Base-by-base conservation (phyloP, 2,797 vertebrate species). In the Taeniopygia guttata region DNA sequence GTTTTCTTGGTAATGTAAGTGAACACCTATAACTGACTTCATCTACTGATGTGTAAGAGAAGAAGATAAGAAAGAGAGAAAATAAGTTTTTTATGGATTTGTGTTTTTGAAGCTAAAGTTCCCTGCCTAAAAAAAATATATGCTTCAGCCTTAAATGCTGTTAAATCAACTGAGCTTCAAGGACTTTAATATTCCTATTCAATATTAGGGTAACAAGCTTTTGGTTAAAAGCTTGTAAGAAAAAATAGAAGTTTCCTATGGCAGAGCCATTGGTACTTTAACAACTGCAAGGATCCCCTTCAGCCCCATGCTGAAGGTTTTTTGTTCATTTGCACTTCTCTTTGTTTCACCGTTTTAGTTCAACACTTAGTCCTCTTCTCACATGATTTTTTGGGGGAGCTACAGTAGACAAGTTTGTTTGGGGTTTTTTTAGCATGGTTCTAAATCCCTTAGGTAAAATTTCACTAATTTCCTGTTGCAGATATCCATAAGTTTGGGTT, bases 1-100 rank as follows among this genome's bases (percentile, higher is more conserved):
- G 40, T 60, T 56, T 92, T 94, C 87, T 94, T 92, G 22, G 36
- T 87, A 96, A 93, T 29, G 20, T 46, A 92, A 87, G 68, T 51
- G 67, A 87, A 58, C 58, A 91, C 26, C 32, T 87, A 69, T 49
- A 22, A 49, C 36, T 94, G 68, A 84, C 32, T 90, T 96, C 13
- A 91, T 54, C 59, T 59, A 64, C 46, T 70, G 29, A 88, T 94
- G 7, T 70, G 36, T 52, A 78, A 86, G 27, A 81, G 52, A 89
- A 91, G 58, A 75, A 85, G 46, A 81, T 51, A 73, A 82, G 46
- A 69, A 66, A 60, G 13, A 58, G 26, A 76, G 16, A 51, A 55
- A 77, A 60, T 13, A 32, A 46, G 1, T 2, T 75, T 84, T 79
- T 72, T 10, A 68, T 67, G 22, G 20, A 68, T 68, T 80, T 90